Conservation (phyloP, 2,113 vertebrate genomes). For the Neoarius graeffei region DNA sequence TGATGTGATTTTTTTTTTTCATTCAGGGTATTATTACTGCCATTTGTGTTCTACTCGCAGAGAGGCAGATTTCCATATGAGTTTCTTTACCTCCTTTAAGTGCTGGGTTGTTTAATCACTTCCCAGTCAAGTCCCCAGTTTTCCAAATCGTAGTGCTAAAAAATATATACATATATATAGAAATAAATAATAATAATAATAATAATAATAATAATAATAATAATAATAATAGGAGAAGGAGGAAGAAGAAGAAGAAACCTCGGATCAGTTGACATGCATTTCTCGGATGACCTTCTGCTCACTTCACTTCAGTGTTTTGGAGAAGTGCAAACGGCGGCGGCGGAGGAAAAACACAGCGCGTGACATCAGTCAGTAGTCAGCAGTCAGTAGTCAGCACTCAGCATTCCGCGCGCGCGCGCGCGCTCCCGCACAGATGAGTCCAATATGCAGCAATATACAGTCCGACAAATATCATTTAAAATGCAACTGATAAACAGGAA, state of each 20-base stretch:
- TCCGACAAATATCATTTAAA: neutral
- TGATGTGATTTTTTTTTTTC: neutral
- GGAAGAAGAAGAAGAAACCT: too few relatives aligned
- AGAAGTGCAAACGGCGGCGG: slow-evolving; percentile 21
- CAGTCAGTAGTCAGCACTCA: neutral
- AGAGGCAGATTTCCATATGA: neutral
- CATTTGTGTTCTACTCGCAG: neutral
- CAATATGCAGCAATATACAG: neutral
- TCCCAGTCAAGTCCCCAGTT: neutral
- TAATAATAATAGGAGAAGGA: too few relatives aligned
- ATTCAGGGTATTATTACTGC: neutral
- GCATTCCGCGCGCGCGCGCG: neutral
- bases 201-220: too few relatives aligned
- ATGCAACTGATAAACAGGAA: neutral
- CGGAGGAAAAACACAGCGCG: neutral
- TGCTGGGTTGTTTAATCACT: neutral
- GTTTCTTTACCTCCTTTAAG: slow-evolving; percentile 10
- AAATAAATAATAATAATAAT: too few relatives aligned
- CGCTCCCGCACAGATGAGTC: neutral
- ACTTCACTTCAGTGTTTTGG: slow-evolving; percentile 37
- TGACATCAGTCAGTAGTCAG: neutral
- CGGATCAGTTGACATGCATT: slow-evolving; percentile 3
- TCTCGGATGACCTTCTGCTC: slow-evolving; percentile 27
- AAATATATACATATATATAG: too few relatives aligned
- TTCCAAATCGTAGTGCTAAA: neutral